These are phyloP conservation scores for Cossypha polioptera DNA, from an alignment of 2,797 vertebrate species.

Conservation along the genomic window DNA sequence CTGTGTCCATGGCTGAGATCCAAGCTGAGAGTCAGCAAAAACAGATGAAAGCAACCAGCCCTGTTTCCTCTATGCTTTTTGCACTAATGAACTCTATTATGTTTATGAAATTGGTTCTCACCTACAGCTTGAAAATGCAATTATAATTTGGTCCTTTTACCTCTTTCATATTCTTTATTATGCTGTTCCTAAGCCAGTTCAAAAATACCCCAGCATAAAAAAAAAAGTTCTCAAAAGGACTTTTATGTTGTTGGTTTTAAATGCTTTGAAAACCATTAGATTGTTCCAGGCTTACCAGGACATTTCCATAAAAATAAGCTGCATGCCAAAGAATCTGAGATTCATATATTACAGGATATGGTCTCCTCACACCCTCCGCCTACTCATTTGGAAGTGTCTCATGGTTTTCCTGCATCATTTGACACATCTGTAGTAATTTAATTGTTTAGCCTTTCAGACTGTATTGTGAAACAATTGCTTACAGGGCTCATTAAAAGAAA, in stretches of 20 bases:
- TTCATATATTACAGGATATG: slow-evolving; percentile 67
- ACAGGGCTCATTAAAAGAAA: slow-evolving; percentile 59
- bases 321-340: slow-evolving; percentile 58
- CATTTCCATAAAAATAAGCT: slow-evolving; percentile 58
- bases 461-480: slow-evolving; percentile 63
- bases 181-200: background rate
- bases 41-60: slow-evolving; percentile 16
- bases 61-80: background rate
- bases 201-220: background rate
- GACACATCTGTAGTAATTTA: slow-evolving; percentile 68
- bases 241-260: slow-evolving; percentile 41
- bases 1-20: slow-evolving; percentile 14
- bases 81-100: slow-evolving; percentile 21
- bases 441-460: slow-evolving; percentile 63
- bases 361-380: slow-evolving; percentile 62
- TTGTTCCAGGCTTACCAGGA: slow-evolving; percentile 44
- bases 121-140: background rate
- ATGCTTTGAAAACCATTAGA: slow-evolving; percentile 32
- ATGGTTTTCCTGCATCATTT: slow-evolving; percentile 66
- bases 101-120: slow-evolving; percentile 22
- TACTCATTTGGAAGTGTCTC: slow-evolving; percentile 65
- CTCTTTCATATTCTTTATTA: background rate
- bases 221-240: background rate
- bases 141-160: background rate
- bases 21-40: slow-evolving; percentile 48